A percentile compares a stretch with the other conserved stretches of the same genome.
phyloP scores from a whole-genome alignment of 2,888 invertebrate species.

The Halocaridina rubra region DNA sequence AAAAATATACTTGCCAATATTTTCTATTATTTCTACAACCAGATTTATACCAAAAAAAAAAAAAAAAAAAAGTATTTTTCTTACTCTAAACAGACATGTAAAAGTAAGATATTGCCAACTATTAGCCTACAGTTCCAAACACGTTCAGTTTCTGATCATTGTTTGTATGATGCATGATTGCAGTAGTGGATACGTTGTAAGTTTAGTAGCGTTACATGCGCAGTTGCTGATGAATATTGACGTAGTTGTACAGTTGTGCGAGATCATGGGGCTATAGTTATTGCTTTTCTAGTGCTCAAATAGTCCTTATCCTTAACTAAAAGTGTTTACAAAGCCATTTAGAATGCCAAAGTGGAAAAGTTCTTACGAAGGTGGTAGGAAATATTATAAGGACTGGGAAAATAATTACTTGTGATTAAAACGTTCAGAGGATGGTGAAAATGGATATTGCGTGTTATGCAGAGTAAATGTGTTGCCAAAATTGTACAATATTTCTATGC shows the following conservation, averaged over 20 bases:
- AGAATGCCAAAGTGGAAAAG: background rate
- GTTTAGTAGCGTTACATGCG: background rate
- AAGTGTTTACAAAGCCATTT: background rate
- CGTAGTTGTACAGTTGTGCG: background rate
- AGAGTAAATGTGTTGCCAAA: background rate
- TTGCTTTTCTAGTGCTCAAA: background rate
- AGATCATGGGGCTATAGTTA: background rate
- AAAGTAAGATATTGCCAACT: background rate
- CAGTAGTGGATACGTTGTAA: background rate
- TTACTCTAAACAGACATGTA: background rate
- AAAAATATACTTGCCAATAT: background rate
- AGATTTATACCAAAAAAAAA: no score
- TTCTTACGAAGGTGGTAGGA: background rate
- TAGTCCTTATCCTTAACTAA: background rate
- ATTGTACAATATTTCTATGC: background rate
- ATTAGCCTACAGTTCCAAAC: background rate
- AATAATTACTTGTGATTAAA: background rate
- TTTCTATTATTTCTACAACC: background rate
- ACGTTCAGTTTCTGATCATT: background rate
- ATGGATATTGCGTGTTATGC: background rate
- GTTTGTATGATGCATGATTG: background rate
- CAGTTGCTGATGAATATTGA: background rate
- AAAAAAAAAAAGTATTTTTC: background rate
- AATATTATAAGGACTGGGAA: background rate
- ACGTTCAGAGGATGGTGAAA: background rate